A percentile compares a stretch with the other conserved stretches of the same genome.
phyloP scores from a whole-genome alignment of 1,140 invertebrate genomes.

The Aphaenogaster floridana region DNA sequence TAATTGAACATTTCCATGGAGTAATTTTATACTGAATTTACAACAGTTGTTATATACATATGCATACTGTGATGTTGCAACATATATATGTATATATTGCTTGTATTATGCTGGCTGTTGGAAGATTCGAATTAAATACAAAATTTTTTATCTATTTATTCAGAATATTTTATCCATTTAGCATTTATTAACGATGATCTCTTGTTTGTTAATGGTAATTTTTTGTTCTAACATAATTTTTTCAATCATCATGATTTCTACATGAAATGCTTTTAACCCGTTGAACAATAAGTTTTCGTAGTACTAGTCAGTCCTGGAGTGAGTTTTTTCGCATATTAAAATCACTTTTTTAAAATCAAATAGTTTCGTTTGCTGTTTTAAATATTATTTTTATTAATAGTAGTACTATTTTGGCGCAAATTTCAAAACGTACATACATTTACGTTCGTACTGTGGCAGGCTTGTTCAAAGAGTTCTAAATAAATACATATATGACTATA shows the following conservation, averaged over 20 bases:
- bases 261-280: not conserved
- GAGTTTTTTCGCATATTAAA: not conserved
- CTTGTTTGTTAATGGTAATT: not conserved
- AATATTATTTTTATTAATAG: slow-evolving; percentile 21
- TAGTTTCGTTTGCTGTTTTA: not conserved
- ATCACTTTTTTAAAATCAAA: not conserved
- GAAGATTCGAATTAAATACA: not conserved
- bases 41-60: not conserved
- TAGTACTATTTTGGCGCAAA: not conserved
- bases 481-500: not conserved
- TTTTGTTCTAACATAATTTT: slow-evolving; percentile 10
- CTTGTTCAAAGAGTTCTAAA: slow-evolving; percentile 8
- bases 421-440: not conserved
- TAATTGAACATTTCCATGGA: slow-evolving; percentile 40
- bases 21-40: slow-evolving; percentile 32
- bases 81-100: too few relatives aligned
- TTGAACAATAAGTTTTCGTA: not conserved
- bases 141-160: not conserved
- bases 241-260: not conserved
- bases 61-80: too few relatives aligned
- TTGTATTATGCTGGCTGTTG: not conserved
- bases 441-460: not conserved
- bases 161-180: not conserved
- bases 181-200: not conserved
- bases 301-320: not conserved